Percentiles rank a stretch among this genome's conserved stretches.
These are phyloP conservation scores for Xerus rutilus DNA, from an alignment of 2,797 vertebrate genomes.

Conservation along the genomic window DNA sequence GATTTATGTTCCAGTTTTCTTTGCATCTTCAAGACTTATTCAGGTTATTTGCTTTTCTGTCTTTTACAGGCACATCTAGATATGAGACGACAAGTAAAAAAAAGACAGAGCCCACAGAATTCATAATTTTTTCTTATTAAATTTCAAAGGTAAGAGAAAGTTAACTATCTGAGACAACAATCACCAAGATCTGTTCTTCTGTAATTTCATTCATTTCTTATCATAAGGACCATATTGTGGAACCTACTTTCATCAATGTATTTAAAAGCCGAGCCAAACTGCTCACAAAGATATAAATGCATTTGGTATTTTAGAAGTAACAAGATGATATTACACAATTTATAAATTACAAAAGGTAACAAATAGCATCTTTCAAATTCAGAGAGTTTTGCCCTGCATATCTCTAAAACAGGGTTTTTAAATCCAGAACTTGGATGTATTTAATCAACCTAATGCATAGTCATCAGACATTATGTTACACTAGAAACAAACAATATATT, in stretches of 20 bases:
- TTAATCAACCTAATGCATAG: neutral
- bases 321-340: slow-evolving; percentile 10
- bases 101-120: neutral
- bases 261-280: neutral
- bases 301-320: slow-evolving; percentile 24
- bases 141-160: slow-evolving; percentile 8
- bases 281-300: neutral
- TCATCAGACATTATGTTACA: neutral
- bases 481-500: neutral
- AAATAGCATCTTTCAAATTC: slow-evolving; percentile 30
- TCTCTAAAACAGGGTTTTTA: slow-evolving; percentile 18
- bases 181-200: neutral
- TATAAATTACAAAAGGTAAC: neutral
- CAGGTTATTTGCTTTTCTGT: neutral
- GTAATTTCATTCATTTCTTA: neutral
- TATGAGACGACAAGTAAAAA: neutral
- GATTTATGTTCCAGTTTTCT: neutral
- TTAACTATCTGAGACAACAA: neutral
- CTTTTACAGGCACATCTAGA: neutral
- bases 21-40: neutral
- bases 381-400: neutral
- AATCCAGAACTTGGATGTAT: neutral
- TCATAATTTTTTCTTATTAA: slow-evolving; percentile 8
- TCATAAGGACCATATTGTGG: neutral
- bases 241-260: neutral